phyloP scores from a whole-genome alignment of 2,797 vertebrate genomes.

The Acipenser ruthenus region DNA sequence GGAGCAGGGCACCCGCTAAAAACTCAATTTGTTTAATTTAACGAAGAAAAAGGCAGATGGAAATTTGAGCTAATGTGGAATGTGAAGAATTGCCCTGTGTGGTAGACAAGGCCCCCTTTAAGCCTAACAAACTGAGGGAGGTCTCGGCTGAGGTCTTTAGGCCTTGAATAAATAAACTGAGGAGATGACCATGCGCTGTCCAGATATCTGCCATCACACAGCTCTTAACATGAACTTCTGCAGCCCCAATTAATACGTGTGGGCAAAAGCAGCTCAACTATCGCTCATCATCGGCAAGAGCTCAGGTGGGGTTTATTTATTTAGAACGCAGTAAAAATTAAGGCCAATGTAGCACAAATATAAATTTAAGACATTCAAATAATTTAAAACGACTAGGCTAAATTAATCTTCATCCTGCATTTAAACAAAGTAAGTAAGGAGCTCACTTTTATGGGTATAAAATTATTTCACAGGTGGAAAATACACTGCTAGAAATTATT shows the following conservation, averaged over 20 bases:
- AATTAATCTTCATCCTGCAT: no score
- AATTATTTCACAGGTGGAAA: no score
- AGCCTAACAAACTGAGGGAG: conserved; percentile 79
- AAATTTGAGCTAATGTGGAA: conserved; percentile 71
- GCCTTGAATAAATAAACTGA: conserved; percentile 75
- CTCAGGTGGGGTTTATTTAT: conserved; percentile 27
- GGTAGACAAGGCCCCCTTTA: conserved; percentile 66
- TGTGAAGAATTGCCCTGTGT: conserved; percentile 71
- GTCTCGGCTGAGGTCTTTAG: conserved; percentile 70
- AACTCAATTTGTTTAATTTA: conserved; percentile 36
- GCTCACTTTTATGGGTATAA: no score
- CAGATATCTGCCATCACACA: conserved; percentile 70
- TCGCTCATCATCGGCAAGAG: conserved; percentile 36
- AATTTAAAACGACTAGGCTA: no score
- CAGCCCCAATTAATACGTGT: conserved; percentile 31
- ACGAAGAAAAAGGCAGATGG: conserved; percentile 60
- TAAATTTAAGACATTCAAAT: no score
- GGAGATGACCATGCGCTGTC: conserved; percentile 68
- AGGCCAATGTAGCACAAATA: no score
- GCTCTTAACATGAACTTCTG: conserved; percentile 51
- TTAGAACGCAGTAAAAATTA: no score
- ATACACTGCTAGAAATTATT: no score
- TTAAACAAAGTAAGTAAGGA: no score
- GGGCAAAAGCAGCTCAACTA: conserved; percentile 44
- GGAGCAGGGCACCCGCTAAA: conserved; percentile 25